Evolutionary conservation across 2,888 invertebrate genomes (phyloP), one percentile per base, ranked within the genome.

Genomic region (Margaritifera margaritifera): DNA sequence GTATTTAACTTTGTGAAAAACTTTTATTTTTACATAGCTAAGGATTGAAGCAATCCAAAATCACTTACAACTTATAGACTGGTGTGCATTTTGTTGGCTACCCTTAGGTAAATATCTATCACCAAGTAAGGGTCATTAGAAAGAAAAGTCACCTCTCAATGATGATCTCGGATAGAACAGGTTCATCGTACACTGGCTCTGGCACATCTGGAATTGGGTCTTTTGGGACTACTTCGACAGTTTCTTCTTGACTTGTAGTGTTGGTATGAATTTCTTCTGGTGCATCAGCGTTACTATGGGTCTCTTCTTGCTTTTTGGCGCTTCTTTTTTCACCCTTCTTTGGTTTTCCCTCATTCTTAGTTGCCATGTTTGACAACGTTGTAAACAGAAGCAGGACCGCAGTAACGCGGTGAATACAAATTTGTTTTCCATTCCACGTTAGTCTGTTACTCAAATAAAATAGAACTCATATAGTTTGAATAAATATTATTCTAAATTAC

Each of bases 131-230:
- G 15, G 2, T 15, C 42, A 15, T 42, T 42, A 42, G 15, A 42
- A 15, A 11, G 22, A 56, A 20, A 19, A 64, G 59, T n/a, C 69
- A 86, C 88, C 83, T 82, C 74, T 86, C 82, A 50, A 89, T 86
- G 51, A 89, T 88, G 6, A 88, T 77, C 66, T 88, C 85, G 4
- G 88, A 82, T n/a, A 89, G 73, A 6, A 80, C 74, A 50, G 89
- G 88, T 76, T 88, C 87, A 70, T 89, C 88, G 65, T 88, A 88
- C 51, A 83, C 81, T 18, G 87, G 84, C 70, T 86, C 88, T 11
- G 82, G 82, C 42, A 42, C 42, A 4, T 42, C 42, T 0, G 84
- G 79, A 22, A 86, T 81, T 11, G 81, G 78, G 25, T 81, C 82
- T 64, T 83, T 83, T 15, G 79, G 81, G 4, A 73, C 69, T 8